A percentile compares a stretch with the other conserved stretches of the same genome.
phyloP scores from a whole-genome alignment of 2,888 invertebrate genomes.

The Adineta ricciae region DNA sequence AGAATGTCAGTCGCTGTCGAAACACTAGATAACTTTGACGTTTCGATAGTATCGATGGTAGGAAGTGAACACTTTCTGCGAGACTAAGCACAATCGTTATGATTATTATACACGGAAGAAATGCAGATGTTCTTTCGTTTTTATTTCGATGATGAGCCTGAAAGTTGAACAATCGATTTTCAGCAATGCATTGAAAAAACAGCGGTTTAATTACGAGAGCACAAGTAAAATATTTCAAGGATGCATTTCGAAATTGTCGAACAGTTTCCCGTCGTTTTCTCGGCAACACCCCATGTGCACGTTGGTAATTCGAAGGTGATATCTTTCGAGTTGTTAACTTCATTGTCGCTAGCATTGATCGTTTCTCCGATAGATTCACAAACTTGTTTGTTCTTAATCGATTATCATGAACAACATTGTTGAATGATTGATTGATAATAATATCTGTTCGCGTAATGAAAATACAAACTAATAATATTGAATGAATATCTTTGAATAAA shows the following conservation, averaged over 20 bases:
- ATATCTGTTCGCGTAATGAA: background rate
- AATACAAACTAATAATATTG: background rate
- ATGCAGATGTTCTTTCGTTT: background rate
- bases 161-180: background rate
- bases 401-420: background rate
- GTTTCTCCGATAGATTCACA: background rate
- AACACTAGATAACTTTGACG: background rate
- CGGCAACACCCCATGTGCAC: background rate
- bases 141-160: background rate
- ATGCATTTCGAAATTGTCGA: background rate
- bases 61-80: background rate
- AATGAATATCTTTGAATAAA: conserved; percentile 34
- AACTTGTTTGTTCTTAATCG: background rate
- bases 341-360: background rate
- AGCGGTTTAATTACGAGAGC: background rate
- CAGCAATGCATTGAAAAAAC: too few species aligned
- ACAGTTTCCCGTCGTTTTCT: background rate
- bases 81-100: background rate
- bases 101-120: background rate
- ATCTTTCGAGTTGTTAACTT: background rate
- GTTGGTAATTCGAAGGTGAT: background rate
- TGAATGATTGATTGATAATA: background rate
- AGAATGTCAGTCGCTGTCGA: background rate
- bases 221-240: background rate
- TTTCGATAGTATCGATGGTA: background rate